Base-by-base conservation (phyloP, 2,113 vertebrate genomes). In the Terrapene triunguis region DNA sequence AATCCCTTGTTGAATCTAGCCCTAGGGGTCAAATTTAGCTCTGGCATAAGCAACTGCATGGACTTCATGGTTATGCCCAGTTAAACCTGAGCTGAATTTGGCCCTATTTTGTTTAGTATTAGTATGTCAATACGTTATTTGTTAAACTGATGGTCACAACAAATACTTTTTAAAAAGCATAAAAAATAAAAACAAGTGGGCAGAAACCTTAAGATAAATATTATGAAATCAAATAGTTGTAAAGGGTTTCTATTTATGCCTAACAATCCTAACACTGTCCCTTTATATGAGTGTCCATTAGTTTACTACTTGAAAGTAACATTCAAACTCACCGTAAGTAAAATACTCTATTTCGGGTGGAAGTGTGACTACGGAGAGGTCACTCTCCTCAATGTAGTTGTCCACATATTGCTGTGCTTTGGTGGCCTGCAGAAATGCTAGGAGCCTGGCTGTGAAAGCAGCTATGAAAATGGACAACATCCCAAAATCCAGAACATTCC, bases 381-480 rank as follows among this genome's bases (percentile, higher is more conserved):
- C 99, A 0, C 96, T 97, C 86, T 98, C 98, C 48, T 98, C 98
- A 51, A 99, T 98, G 24, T 99, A 98, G 84, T 98, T 98, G 87
- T 99, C 98, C 96, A 99, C 99, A n/a, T 99, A 99, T 24, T 98
- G 98, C 81, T 99, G 99, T 24, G 99, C 99, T 97, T 98, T 99
- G 5, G 98, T 98, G 38, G 99, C 99, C 96, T 99, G 99, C 47
- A 99, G 98, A 96, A 99, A 99, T 16, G 99, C 99, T 17, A 99
- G 94, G 76, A 99, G 98, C 54, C 99, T 98, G 6, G 99, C 99
- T 0, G 99, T 99, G 97, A 99, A 99, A 3, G 99, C 99, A 0
- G 99, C 99, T 24, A 99, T 99, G 97, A 99, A 99, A 96, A 99
- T 99, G 89, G 99, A 99, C 21, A 99, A 97, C 99, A 99, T 99